Percentiles rank a stretch among this genome's conserved stretches.
Conservation (phyloP, 2,888 invertebrate species). For the Drosophila limbata region DNA sequence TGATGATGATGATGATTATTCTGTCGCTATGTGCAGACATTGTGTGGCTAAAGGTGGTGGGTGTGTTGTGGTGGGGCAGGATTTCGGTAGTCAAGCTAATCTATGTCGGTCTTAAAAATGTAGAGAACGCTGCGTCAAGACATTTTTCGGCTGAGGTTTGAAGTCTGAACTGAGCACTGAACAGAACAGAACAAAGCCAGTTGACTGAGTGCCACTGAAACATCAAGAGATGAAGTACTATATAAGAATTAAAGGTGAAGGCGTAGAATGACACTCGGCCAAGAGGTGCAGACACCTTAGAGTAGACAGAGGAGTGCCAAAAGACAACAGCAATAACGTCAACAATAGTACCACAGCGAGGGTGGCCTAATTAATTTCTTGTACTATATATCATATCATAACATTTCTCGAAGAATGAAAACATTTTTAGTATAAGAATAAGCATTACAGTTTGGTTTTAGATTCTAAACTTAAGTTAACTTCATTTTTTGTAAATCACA, state of each 20-base stretch:
- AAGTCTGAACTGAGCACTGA: conserved; percentile 25
- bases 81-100: too few relatives aligned
- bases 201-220: conserved; percentile 33
- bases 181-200: conserved; percentile 12
- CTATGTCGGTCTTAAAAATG: conserved; percentile 37
- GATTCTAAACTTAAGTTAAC: too few relatives aligned
- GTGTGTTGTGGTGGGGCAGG: too few relatives aligned
- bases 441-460: too few relatives aligned
- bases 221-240: conserved; percentile 26
- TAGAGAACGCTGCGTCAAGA: conserved; percentile 68
- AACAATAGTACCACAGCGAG: conserved; percentile 33
- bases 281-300: not conserved
- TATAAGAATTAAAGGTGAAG: conserved; percentile 35
- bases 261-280: conserved; percentile 1
- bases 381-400: not conserved
- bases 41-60: too few relatives aligned
- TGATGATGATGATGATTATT: not conserved
- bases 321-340: conserved; percentile 48
- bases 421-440: too few relatives aligned
- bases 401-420: too few relatives aligned
- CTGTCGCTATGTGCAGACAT: too few relatives aligned
- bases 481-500: too few relatives aligned
- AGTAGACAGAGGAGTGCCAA: conserved; percentile 32
- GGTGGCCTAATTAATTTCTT: conserved; percentile 1
- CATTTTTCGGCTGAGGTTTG: conserved; percentile 30